Evolutionary conservation across 2,797 vertebrate genomes (phyloP).

Genomic region (Leptoclinus maculatus): DNA sequence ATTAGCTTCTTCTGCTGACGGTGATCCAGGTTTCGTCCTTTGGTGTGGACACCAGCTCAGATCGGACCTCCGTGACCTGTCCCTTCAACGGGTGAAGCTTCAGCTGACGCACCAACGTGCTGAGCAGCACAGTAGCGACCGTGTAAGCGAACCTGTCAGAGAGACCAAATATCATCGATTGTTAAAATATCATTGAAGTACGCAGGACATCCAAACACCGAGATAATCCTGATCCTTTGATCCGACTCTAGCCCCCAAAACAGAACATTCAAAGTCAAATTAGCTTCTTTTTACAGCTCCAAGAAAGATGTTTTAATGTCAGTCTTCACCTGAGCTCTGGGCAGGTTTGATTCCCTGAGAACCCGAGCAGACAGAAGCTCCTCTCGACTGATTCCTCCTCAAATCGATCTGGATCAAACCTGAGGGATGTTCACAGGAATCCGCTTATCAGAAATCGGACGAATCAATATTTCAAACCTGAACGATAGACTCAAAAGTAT

Average conservation of each 20-base stretch:
- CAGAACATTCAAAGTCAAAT: background rate
- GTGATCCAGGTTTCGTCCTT: slow-evolving; percentile 97
- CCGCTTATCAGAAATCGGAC: background rate
- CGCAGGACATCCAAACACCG: background rate
- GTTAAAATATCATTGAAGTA: background rate
- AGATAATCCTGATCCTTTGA: background rate
- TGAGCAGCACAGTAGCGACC: slow-evolving; percentile 90
- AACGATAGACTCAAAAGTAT: background rate
- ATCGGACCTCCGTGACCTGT: slow-evolving; percentile 90
- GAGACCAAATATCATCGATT: fast-evolving
- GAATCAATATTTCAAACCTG: background rate
- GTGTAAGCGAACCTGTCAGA: slow-evolving; percentile 91
- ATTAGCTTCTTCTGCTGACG: slow-evolving; percentile 86
- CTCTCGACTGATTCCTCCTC: slow-evolving; percentile 87
- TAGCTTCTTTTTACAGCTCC: background rate
- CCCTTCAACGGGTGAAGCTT: slow-evolving; percentile 86
- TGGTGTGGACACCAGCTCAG: slow-evolving; percentile 93
- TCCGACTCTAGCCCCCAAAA: background rate
- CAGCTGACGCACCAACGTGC: slow-evolving; percentile 87
- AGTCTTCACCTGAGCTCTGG: slow-evolving; percentile 91
- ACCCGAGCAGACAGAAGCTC: slow-evolving; percentile 92
- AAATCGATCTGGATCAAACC: slow-evolving; percentile 95
- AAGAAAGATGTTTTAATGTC: background rate
- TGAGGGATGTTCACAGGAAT: slow-evolving; percentile 54
- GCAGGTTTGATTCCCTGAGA: slow-evolving; percentile 93